These are phyloP conservation scores for Diarsia rubi DNA, from an alignment of 2,888 invertebrate species.

Conservation along the genomic window DNA sequence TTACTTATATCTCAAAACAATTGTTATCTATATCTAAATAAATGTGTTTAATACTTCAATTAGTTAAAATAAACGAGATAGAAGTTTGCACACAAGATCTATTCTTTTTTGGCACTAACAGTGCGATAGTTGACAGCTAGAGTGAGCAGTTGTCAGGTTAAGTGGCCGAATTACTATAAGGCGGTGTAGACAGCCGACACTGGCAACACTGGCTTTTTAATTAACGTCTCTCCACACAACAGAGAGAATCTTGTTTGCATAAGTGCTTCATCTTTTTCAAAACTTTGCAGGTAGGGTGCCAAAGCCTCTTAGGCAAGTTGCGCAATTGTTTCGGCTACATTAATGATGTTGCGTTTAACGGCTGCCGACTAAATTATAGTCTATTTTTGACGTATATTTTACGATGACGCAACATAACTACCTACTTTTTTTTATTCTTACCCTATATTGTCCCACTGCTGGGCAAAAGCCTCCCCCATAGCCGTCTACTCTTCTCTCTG, in stretches of 20 bases:
- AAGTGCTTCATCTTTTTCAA: slow-evolving; percentile 13
- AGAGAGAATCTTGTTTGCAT: slow-evolving; percentile 15
- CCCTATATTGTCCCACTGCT: too few relatives aligned
- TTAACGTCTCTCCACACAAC: slow-evolving; percentile 26
- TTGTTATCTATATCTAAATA: too few relatives aligned
- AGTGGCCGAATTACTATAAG: slow-evolving; percentile 30
- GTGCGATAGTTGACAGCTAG: not conserved
- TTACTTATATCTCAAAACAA: too few relatives aligned
- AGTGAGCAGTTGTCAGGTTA: slow-evolving; percentile 13
- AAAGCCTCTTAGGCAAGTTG: not conserved
- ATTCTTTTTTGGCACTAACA: slow-evolving; percentile 10
- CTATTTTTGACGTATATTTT: not conserved
- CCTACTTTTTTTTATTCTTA: too few relatives aligned
- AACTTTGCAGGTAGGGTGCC: not conserved
- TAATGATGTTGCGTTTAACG: too few relatives aligned
- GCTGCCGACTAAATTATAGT: not conserved
- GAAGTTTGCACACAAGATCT: slow-evolving; percentile 1
- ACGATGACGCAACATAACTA: not conserved
- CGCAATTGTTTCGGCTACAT: not conserved
- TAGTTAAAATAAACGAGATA: slow-evolving; percentile 15
- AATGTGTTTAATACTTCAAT: too few relatives aligned
- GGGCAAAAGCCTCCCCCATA: too few relatives aligned
- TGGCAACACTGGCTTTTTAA: slow-evolving; percentile 8
- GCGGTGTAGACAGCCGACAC: slow-evolving; percentile 4
- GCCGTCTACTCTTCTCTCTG: too few relatives aligned